Evolutionary conservation across 2,113 vertebrate genomes (phyloP), one percentile per base, ranked within the genome.

Genomic region (Solea senegalensis): DNA sequence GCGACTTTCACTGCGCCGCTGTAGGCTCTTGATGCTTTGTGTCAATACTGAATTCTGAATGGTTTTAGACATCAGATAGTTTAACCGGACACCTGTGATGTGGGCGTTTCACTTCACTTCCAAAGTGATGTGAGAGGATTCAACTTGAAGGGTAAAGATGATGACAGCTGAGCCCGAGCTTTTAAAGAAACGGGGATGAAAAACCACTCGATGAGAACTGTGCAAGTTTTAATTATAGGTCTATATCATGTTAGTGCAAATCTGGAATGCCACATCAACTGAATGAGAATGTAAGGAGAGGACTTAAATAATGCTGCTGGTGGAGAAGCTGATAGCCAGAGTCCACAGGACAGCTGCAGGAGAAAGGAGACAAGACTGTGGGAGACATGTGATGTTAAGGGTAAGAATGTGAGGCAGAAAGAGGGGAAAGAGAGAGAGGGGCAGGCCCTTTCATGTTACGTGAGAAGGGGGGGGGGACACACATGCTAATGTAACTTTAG

Each of bases 1-100:
- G 5, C 5, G 7, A 46, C 45, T 46, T 46, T 46, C 28, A 4
- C 12, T 46, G 8, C 43, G 8, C 44, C 44, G 3, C 44, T 12
- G 3, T 9, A 45, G 44, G 44, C 44, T 48, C 14, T 48, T 48
- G 4, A 48, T 48, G 45, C 45, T 48, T 13, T 11, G 34, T 41
- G 34, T 54, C 21, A 44, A 44, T 45, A 3, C 59, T 61, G 43
- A 21, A 46, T 61, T 46, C 3, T 61, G 44, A 61, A 28, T 61
- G 58, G 41, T 46, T 61, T 15, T 28, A 21, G 56, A 43, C 41
- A 43, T 58, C 11, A 43, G 56, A 58, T 58, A n/a, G n/a, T 58
- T 43, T 2, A 43, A 21, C 40, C 3, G 40, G 59, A 46, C 26
- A 13, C 7, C 7, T 5, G 2, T 9, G 26, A 15, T 34, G 55